These are phyloP conservation scores for Stenodema calcarata DNA, from an alignment of 2,888 invertebrate species.

Conservation along the genomic window DNA sequence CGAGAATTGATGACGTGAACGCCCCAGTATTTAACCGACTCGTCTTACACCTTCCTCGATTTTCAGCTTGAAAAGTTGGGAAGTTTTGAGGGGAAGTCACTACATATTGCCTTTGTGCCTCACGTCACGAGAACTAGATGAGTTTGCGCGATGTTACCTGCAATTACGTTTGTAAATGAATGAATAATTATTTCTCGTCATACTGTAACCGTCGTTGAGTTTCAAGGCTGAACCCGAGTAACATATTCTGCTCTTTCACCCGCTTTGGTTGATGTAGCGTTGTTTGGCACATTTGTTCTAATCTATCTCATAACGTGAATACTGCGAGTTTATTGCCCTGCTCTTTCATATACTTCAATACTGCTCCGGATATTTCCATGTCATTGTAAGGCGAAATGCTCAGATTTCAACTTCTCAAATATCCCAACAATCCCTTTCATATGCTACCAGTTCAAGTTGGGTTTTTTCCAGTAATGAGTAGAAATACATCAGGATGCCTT, in stretches of 20 bases:
- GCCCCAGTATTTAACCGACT: background rate
- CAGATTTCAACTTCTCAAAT: too few species aligned
- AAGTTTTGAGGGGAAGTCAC: background rate
- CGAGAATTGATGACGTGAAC: background rate
- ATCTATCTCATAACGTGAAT: background rate
- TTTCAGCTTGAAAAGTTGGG: background rate
- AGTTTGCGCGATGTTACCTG: constrained; percentile 29
- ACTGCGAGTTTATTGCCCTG: background rate
- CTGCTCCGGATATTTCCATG: background rate
- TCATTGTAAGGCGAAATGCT: too few species aligned
- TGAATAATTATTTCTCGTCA: constrained; percentile 37
- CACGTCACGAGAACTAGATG: constrained; percentile 15
- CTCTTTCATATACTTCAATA: background rate
- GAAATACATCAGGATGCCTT: too few species aligned
- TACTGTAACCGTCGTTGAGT: background rate
- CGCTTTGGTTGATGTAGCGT: background rate
- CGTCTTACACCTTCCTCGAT: background rate
- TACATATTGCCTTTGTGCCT: background rate
- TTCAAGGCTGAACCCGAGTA: background rate
- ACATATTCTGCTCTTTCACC: background rate
- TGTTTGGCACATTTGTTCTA: background rate
- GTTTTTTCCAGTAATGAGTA: too few species aligned
- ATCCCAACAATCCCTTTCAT: too few species aligned
- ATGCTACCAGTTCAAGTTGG: too few species aligned
- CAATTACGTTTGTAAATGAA: constrained; percentile 41